phyloP scores from a whole-genome alignment of 2,888 invertebrate species.

The Spodoptera exigua region DNA sequence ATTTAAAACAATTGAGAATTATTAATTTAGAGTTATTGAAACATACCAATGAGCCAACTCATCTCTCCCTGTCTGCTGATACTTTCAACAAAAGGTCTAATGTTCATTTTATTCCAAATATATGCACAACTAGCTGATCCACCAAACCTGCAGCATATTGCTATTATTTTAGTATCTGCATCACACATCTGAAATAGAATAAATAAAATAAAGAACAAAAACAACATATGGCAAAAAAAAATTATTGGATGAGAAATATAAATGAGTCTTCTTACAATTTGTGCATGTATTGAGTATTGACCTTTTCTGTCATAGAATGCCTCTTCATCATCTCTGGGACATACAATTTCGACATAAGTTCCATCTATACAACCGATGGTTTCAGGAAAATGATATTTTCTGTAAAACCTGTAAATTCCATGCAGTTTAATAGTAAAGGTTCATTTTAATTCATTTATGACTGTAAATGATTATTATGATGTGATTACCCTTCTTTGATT shows the following conservation, averaged over 20 bases:
- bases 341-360: constrained; percentile 73
- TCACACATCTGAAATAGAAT: constrained; percentile 69
- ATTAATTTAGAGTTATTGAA: background rate
- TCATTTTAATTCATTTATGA: no score
- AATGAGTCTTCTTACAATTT: constrained; percentile 64
- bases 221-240: no score
- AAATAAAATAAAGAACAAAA: background rate
- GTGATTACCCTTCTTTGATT: constrained; percentile 71
- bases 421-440: no score
- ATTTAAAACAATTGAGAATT: background rate
- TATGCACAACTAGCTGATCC: constrained; percentile 67
- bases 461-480: no score
- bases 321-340: constrained; percentile 76
- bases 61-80: constrained; percentile 71
- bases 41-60: constrained; percentile 71
- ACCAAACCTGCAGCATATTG: constrained; percentile 75
- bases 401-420: constrained; percentile 68
- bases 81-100: constrained; percentile 67
- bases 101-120: constrained; percentile 75
- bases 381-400: constrained; percentile 76
- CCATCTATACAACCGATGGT: constrained; percentile 75
- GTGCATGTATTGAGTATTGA: constrained; percentile 75
- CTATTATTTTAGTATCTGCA: constrained; percentile 73
- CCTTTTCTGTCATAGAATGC: constrained; percentile 75
- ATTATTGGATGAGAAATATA: no score